Evolutionary conservation across 2,888 invertebrate species (phyloP).

Genomic region (Caenorhabditis sp.): DNA sequence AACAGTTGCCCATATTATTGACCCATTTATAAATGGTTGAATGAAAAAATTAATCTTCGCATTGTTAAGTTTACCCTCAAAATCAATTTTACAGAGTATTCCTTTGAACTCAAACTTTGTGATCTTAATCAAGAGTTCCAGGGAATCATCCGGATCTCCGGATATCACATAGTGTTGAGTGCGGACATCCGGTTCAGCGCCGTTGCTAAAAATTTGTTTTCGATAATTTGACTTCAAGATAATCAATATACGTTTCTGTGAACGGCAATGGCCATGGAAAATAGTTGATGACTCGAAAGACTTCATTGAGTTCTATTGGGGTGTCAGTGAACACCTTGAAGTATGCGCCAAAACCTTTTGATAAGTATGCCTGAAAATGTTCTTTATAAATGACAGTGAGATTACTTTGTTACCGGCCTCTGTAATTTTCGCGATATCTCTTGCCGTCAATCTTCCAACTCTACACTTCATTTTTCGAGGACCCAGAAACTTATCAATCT

Average conservation of each 20-base stretch:
- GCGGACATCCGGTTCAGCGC: not conserved
- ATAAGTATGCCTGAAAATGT: not conserved
- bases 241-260: not conserved
- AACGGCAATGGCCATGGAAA: not conserved
- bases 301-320: not conserved
- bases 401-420: not conserved
- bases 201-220: not conserved
- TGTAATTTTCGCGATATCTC: not conserved
- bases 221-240: no score
- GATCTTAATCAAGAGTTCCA: not conserved
- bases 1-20: conserved; percentile 11
- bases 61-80: not conserved
- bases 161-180: not conserved
- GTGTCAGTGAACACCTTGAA: not conserved
- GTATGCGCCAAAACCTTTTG: not conserved
- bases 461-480: not conserved
- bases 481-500: not conserved
- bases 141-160: not conserved
- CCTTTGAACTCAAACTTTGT: not conserved
- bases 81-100: not conserved
- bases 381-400: no score
- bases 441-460: conserved; percentile 2
- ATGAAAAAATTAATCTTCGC: no score
- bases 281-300: not conserved
- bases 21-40: no score